Percentiles rank a stretch among this genome's conserved stretches.
Evolutionary conservation across 1,140 invertebrate genomes (phyloP).

Genomic region (Diploscapter pachys): DNA sequence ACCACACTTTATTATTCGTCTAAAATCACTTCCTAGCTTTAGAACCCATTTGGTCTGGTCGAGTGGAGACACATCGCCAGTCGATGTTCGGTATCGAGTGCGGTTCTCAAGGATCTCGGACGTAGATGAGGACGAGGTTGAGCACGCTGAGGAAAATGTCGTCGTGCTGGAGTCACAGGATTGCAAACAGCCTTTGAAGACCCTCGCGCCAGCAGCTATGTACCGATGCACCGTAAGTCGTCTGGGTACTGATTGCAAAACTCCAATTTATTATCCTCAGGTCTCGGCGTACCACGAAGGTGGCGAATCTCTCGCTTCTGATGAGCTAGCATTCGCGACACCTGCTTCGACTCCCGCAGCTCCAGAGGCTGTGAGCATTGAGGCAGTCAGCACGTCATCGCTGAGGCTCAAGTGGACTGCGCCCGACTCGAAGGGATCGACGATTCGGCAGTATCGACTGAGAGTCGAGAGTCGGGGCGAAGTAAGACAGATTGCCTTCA

Average conservation of each 20-base stretch:
- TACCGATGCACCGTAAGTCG: slow-evolving; percentile 37
- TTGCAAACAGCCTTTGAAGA: slow-evolving; percentile 18
- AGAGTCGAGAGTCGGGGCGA: slow-evolving; percentile 27
- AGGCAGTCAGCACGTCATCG: slow-evolving; percentile 25
- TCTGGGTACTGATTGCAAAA: too few species aligned
- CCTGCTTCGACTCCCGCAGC: slow-evolving; percentile 31
- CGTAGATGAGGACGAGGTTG: too few species aligned
- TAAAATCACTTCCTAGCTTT: too few species aligned
- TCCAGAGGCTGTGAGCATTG: slow-evolving; percentile 33
- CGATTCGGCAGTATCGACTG: slow-evolving; percentile 30
- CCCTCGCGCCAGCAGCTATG: slow-evolving; percentile 41
- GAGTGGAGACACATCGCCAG: too few species aligned
- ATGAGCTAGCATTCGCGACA: slow-evolving; percentile 43
- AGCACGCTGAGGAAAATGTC: too few species aligned
- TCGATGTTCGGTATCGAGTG: too few species aligned
- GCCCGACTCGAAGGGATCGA: slow-evolving; percentile 32
- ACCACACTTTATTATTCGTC: too few species aligned
- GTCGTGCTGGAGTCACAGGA: slow-evolving; percentile 5
- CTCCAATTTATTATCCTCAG: too few species aligned
- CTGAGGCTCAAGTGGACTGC: slow-evolving; percentile 43
- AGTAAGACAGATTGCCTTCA: slow-evolving; percentile 7
- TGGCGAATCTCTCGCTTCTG: slow-evolving; percentile 44
- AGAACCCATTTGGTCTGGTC: too few species aligned
- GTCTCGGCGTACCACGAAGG: slow-evolving; percentile 47
- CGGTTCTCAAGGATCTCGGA: too few species aligned